phyloP scores from a whole-genome alignment of 2,113 vertebrate species.

The Nothocercus julius region DNA sequence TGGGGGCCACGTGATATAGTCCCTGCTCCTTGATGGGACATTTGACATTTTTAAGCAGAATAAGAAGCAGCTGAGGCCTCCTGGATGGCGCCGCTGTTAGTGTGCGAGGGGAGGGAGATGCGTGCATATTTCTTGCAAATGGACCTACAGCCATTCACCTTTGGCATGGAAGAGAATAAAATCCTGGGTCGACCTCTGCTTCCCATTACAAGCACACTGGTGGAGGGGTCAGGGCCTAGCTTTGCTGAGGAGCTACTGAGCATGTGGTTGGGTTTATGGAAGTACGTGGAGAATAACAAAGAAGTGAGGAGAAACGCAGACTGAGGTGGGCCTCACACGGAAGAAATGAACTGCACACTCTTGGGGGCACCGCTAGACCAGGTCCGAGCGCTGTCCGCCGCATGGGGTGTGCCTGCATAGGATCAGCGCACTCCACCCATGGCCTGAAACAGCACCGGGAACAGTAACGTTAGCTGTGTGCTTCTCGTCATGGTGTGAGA shows the following conservation, averaged over 20 bases:
- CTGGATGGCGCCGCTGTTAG: not conserved
- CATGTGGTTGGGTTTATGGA: not conserved
- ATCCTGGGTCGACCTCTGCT: not conserved
- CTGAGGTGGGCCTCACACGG: not conserved
- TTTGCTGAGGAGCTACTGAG: rapidly evolving
- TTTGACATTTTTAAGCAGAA: not conserved
- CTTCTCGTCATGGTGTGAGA: not conserved
- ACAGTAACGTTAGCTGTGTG: rapidly evolving
- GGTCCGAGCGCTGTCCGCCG: not conserved
- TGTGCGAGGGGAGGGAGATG: not conserved
- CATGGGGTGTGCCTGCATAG: rapidly evolving
- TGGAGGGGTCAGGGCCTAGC: not conserved
- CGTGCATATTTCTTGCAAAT: not conserved
- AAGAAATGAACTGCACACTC: not conserved
- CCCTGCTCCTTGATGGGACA: not conserved
- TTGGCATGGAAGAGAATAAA: not conserved
- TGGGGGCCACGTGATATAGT: not conserved
- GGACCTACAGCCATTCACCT: not conserved
- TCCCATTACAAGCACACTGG: rapidly evolving
- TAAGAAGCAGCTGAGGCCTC: not conserved
- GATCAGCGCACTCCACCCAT: rapidly evolving
- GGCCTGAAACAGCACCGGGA: not conserved
- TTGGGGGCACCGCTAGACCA: not conserved
- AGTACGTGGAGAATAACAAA: not conserved
- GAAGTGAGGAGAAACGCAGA: not conserved